Base-by-base conservation (phyloP, 2,113 vertebrate genomes). In the Xyrauchen texanus region DNA sequence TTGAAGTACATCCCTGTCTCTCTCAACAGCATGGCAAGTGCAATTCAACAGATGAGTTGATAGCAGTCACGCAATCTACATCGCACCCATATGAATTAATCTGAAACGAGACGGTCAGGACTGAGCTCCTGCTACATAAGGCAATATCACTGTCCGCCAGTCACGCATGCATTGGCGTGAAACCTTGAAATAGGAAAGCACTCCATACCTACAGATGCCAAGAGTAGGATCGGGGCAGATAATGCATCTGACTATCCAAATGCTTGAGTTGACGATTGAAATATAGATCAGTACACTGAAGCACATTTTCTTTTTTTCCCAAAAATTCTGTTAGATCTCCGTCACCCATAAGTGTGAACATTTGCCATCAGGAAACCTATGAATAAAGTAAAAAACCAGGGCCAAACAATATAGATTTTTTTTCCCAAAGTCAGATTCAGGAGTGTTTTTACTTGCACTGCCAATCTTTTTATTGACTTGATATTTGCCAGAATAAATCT, bases 31-130 rank as follows among this genome's bases (percentile, higher is more conserved):
- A 4, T 0, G 8, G 10, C 85, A 46, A 79, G 82, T 88, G 84
- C 85, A 83, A 74, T 82, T 88, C 73, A 84, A 84, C 87, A 89
- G 86, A 85, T 88, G 89, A 84, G 81, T 79, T 74, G 78, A 71
- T 21, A 9, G 45, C 80, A 60, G 79, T 84, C 86, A 88, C 85
- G 85, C 83, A 74, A 87, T 89, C 85, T 89, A 84, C 81, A 85
- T 85, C 89, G 89, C 85, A 90, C 89, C 85, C 85, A 88, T 89
- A 88, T 82, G 81, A 82, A 86, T 86, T 86, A 84, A 87, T 84
- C 71, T 7, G 21, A 77, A 84, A 84, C 77, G 4, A 58, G 7
- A 49, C 7, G 8, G 61, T 21, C 52, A 66, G 9, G 45, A 58
- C 77, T 84, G 72, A 80, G 85, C 64, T 63, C 21, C 47, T 44